These are phyloP conservation scores for Lerista edwardsae DNA, from an alignment of 2,797 vertebrate species.

Conservation along the genomic window DNA sequence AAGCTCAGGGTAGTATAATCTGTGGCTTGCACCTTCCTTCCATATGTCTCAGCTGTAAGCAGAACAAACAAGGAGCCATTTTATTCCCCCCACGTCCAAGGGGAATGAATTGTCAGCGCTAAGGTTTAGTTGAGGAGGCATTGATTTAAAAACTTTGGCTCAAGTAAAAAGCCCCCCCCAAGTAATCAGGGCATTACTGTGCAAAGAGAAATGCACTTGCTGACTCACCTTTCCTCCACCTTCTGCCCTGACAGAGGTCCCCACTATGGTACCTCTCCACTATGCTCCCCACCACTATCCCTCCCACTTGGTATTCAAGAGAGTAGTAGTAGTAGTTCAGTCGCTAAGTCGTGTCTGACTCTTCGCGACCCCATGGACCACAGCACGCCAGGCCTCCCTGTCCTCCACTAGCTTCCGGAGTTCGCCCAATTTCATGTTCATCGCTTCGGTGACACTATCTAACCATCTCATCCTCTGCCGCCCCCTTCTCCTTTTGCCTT, in stretches of 20 bases:
- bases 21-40: conserved; percentile 16
- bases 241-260: background rate
- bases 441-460: too few species aligned
- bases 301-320: background rate
- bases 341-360: too few species aligned
- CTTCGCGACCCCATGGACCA: too few species aligned
- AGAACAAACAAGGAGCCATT: background rate
- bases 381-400: too few species aligned
- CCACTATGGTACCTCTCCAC: background rate
- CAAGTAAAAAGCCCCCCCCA: background rate
- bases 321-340: too few species aligned
- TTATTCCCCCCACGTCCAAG: background rate
- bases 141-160: background rate
- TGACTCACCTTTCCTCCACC: background rate
- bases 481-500: too few species aligned
- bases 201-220: background rate
- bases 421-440: too few species aligned
- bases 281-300: too few species aligned
- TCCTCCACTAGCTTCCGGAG: too few species aligned
- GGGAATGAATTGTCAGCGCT: background rate
- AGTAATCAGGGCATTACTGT: background rate
- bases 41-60: rapidly evolving
- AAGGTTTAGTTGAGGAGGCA: background rate
- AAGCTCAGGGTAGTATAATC: conserved; percentile 55
- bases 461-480: too few species aligned